Conservation (phyloP, 2,113 vertebrate species). For the Anarhynchus alexandrinus region DNA sequence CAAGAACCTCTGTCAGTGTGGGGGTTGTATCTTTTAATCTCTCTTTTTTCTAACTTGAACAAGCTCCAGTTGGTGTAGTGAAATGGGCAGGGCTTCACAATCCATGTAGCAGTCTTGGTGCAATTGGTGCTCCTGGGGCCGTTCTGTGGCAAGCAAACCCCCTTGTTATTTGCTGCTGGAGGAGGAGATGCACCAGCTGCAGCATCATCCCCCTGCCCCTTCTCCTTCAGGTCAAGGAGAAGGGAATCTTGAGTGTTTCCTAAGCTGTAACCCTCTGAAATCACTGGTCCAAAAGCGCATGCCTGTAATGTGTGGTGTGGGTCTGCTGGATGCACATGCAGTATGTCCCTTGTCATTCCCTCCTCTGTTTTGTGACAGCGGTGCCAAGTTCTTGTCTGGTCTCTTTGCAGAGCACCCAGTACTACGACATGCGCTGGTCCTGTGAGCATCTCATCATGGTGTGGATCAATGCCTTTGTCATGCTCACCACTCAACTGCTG, state of each 20-base stretch:
- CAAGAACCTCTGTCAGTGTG: not conserved
- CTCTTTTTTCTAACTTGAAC: not conserved
- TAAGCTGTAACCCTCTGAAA: constrained; percentile 36
- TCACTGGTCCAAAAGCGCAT: constrained; percentile 63
- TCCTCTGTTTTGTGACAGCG: not conserved
- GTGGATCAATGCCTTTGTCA: constrained; percentile 99
- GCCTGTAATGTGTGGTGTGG: constrained; percentile 66
- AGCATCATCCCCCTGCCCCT: not conserved
- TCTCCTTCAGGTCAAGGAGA: constrained; percentile 44
- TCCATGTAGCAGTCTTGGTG: not conserved
- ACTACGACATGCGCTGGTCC: constrained; percentile 99
- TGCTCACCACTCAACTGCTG: constrained; percentile 95
- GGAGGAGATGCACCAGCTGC: constrained; percentile 14
- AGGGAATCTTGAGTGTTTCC: constrained; percentile 14
- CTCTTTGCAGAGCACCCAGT: constrained; percentile 92
- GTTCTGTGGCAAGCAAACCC: not conserved
- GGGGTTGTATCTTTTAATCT: not conserved
- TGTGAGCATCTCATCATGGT: constrained; percentile 99
- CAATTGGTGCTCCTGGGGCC: not conserved
- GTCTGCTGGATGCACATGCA: constrained; percentile 56
- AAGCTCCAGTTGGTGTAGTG: not conserved
- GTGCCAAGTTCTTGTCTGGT: constrained; percentile 39
- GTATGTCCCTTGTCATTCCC: constrained; percentile 12
- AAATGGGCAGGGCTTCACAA: not conserved
- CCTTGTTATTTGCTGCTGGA: not conserved